Evolutionary conservation across 2,797 vertebrate species (phyloP).

Genomic region (Adrianichthys oophorus): DNA sequence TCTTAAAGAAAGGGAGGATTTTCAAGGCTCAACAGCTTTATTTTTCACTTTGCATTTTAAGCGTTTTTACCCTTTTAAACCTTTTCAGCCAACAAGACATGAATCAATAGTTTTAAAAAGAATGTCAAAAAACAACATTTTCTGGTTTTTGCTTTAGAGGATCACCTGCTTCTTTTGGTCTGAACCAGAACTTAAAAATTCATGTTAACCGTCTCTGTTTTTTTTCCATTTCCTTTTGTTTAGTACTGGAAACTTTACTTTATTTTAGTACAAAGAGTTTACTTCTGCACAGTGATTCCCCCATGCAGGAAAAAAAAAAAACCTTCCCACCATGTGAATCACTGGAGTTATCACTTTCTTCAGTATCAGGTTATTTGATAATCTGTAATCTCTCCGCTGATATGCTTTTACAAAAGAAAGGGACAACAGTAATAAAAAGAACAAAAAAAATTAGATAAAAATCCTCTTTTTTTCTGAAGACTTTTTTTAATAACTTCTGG

Average conservation of each 20-base stretch:
- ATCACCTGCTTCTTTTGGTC: no score
- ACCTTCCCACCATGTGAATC: slow-evolving; percentile 48
- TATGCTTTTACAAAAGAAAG: slow-evolving; percentile 49
- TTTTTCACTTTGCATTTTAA: no score
- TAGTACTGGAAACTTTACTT: slow-evolving; percentile 18
- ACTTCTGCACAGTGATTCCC: slow-evolving; percentile 23
- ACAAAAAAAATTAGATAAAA: slow-evolving; percentile 21
- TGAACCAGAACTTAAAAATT: background rate
- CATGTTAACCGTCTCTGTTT: slow-evolving; percentile 10
- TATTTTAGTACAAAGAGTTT: no score
- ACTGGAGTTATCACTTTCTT: slow-evolving; percentile 54
- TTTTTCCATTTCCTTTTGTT: background rate
- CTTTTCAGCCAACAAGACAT: slow-evolving; percentile 38
- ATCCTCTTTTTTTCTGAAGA: slow-evolving; percentile 5
- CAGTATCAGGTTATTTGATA: slow-evolving; percentile 48
- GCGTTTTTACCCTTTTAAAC: no score
- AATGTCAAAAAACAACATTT: slow-evolving; percentile 44
- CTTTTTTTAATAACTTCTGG: slow-evolving; percentile 9
- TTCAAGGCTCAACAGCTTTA: no score
- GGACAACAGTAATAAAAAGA: slow-evolving; percentile 56
- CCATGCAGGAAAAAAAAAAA: slow-evolving; percentile 8
- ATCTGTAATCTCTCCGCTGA: slow-evolving; percentile 52
- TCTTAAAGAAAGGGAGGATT: no score
- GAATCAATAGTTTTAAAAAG: slow-evolving; percentile 66
- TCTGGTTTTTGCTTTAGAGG: no score